Conservation (phyloP, 2,797 vertebrate species). For the Platalea minor region DNA sequence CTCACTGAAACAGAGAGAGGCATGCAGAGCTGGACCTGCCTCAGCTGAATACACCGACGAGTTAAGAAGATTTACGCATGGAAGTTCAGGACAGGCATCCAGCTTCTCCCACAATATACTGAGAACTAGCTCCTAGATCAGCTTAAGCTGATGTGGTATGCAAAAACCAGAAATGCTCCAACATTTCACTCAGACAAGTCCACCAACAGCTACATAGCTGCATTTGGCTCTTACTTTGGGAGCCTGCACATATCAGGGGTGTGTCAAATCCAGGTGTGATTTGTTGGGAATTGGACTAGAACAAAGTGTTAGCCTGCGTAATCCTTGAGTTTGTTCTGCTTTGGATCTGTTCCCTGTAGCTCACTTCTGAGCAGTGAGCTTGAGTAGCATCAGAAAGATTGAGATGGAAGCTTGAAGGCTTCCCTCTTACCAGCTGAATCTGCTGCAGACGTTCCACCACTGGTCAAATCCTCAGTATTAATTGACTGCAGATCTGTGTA, state of each 20-base stretch:
- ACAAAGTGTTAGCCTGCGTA: neutral
- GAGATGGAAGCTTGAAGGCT: neutral
- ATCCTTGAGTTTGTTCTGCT: neutral
- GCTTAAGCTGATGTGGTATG: neutral
- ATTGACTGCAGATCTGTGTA: slow-evolving; percentile 80
- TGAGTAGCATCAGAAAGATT: neutral
- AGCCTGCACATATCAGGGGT: neutral
- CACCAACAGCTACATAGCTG: neutral
- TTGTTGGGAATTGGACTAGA: neutral
- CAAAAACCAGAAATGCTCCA: neutral
- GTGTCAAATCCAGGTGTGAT: neutral
- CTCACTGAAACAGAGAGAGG: neutral
- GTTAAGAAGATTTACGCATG: neutral
- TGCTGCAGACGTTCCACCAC: slow-evolving; percentile 73
- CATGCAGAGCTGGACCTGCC: neutral
- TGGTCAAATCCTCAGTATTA: slow-evolving; percentile 73
- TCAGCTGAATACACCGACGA: neutral
- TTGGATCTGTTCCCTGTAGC: neutral
- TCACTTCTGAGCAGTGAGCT: neutral
- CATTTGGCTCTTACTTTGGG: neutral
- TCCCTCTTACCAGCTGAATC: slow-evolving; percentile 80
- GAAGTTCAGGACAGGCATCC: neutral
- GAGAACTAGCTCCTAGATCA: neutral
- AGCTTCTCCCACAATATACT: neutral
- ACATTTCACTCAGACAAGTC: neutral